A percentile compares a stretch with the other conserved stretches of the same genome.
Conservation (phyloP, 2,888 invertebrate species). For the Sceliomorpha sp. region DNA sequence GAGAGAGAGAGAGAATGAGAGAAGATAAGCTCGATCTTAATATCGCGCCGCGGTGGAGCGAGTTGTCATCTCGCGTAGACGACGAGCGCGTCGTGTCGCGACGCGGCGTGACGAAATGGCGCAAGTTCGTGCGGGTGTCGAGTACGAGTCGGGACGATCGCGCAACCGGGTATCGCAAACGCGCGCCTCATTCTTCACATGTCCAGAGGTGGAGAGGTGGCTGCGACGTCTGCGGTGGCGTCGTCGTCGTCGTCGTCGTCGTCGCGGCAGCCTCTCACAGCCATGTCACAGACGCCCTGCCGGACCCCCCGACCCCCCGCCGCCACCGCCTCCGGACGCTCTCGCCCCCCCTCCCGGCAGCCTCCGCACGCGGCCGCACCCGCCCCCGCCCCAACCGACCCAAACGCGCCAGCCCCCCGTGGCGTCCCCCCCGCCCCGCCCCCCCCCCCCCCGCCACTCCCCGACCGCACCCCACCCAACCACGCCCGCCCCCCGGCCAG, state of each 20-base stretch:
- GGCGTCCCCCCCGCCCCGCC: background rate
- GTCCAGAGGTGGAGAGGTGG: background rate
- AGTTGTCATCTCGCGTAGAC: too few relatives aligned
- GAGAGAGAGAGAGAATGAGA: too few relatives aligned
- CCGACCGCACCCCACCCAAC: background rate
- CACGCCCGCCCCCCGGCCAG: background rate
- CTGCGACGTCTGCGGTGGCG: constrained; percentile 60
- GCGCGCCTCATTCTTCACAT: constrained; percentile 13
- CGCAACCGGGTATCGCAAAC: constrained; percentile 15
- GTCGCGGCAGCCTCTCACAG: constrained; percentile 77
- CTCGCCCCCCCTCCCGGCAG: constrained; percentile 77
- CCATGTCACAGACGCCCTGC: constrained; percentile 80
- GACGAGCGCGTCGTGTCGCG: too few relatives aligned
- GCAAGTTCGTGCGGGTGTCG: constrained; percentile 23
- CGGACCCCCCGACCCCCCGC: constrained; percentile 79
- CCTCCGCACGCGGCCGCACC: constrained; percentile 71
- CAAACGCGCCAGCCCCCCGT: constrained; percentile 50
- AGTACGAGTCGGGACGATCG: constrained; percentile 28
- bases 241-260: constrained; percentile 59
- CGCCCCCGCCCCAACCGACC: constrained; percentile 70
- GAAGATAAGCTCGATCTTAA: too few relatives aligned
- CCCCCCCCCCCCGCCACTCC: too few relatives aligned
- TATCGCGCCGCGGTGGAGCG: too few relatives aligned
- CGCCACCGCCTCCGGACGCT: constrained; percentile 74
- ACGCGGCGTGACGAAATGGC: too few relatives aligned